These are phyloP conservation scores for Lepidocolaptes lacrymiger DNA, from an alignment of 2,797 vertebrate species.

Conservation along the genomic window DNA sequence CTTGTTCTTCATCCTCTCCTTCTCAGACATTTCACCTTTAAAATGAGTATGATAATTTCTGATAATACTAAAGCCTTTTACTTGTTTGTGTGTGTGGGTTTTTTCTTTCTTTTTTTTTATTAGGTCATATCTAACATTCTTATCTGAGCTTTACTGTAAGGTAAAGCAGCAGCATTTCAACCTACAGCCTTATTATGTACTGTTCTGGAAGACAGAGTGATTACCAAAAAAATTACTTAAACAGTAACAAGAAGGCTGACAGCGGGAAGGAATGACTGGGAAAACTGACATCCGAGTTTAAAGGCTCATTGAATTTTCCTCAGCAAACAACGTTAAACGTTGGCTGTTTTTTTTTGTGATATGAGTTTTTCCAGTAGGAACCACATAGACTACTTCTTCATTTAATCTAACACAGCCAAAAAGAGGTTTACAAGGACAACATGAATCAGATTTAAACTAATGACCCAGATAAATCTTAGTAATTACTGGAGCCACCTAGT, in stretches of 20 bases:
- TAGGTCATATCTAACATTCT: neutral
- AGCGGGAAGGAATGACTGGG: neutral
- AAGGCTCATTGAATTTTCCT: neutral
- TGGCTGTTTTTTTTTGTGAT: neutral
- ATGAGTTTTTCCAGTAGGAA: neutral
- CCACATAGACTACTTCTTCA: neutral
- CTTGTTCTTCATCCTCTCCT: neutral
- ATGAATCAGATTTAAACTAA: conserved; percentile 4
- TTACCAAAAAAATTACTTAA: neutral
- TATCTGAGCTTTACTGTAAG: neutral
- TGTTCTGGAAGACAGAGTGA: neutral
- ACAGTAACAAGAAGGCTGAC: neutral
- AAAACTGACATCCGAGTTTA: neutral
- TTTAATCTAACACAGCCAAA: neutral
- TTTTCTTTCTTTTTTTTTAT: no score
- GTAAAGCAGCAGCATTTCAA: neutral
- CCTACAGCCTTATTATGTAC: neutral
- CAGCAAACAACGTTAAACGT: neutral
- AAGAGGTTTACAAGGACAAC: neutral
- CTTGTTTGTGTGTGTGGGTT: fast-evolving
- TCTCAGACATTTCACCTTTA: neutral
- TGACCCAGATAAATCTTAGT: neutral
- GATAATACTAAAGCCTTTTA: neutral
- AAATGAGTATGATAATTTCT: neutral
- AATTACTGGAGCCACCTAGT: neutral